phyloP scores from a whole-genome alignment of 2,888 invertebrate species.

The Sminthurinus aureus region DNA sequence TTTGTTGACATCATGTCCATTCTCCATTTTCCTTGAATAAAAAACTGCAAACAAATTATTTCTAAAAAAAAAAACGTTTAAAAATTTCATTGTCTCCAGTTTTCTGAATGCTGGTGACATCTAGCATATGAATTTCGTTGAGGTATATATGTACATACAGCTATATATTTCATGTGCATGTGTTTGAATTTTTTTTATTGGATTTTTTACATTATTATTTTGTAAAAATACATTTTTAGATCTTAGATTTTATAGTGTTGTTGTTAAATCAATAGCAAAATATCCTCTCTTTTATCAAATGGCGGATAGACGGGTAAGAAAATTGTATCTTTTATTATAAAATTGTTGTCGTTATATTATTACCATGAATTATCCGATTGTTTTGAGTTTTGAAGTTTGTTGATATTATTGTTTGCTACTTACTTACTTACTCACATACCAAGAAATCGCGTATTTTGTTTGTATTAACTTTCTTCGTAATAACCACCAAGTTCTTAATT shows the following conservation, averaged over 20 bases:
- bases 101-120: too few species aligned
- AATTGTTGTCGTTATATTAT: background rate
- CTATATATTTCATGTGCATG: too few species aligned
- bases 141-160: too few species aligned
- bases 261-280: background rate
- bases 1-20: too few species aligned
- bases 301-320: conserved; percentile 2
- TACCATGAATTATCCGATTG: background rate
- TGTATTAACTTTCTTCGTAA: too few species aligned
- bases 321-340: background rate
- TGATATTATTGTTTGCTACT: background rate
- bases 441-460: too few species aligned
- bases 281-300: background rate
- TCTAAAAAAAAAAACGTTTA: too few species aligned
- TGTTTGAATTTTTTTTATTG: background rate
- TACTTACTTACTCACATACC: background rate
- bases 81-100: too few species aligned
- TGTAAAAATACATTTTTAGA: background rate
- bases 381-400: background rate
- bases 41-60: too few species aligned
- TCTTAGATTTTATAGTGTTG: background rate
- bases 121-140: too few species aligned
- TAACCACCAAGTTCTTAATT: too few species aligned
- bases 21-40: too few species aligned
- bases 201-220: background rate